Conservation (phyloP, 2,888 invertebrate genomes). For the Ecliptopera silaceata region DNA sequence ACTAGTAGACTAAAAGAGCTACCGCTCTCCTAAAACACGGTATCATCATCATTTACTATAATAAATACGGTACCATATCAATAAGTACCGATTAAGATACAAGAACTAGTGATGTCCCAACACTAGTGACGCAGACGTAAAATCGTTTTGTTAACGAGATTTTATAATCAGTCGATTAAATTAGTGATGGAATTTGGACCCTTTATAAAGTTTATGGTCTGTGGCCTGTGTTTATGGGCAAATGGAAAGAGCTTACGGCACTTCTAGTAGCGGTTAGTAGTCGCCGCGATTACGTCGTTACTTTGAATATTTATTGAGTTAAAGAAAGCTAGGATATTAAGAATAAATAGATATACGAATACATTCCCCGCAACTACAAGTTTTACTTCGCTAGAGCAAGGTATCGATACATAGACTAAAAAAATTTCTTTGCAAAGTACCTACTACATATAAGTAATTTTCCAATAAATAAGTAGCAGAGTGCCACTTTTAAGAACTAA, state of each 20-base stretch:
- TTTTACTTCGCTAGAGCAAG: too few relatives aligned
- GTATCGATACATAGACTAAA: too few relatives aligned
- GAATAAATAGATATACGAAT: neutral
- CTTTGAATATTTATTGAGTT: constrained; percentile 23
- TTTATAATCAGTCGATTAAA: constrained; percentile 41
- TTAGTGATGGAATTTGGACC: constrained; percentile 39
- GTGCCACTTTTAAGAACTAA: too few relatives aligned
- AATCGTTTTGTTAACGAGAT: constrained; percentile 40
- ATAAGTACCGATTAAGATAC: constrained; percentile 66
- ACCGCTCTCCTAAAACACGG: constrained; percentile 2
- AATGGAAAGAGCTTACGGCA: constrained; percentile 25
- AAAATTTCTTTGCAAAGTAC: too few relatives aligned
- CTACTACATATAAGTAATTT: too few relatives aligned
- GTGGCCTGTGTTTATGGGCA: constrained; percentile 33
- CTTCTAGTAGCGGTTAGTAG: constrained; percentile 28
- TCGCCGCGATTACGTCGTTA: constrained; percentile 9
- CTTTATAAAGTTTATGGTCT: constrained; percentile 16
- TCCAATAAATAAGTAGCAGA: too few relatives aligned
- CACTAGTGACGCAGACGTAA: constrained; percentile 35
- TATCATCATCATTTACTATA: constrained; percentile 6
- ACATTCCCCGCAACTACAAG: too few relatives aligned
- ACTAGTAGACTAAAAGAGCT: neutral
- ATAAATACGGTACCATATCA: constrained; percentile 43
- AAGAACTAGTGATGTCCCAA: constrained; percentile 46
- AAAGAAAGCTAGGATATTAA: constrained; percentile 10